These are phyloP conservation scores for Teleopsis dalmanni DNA, from an alignment of 1,140 invertebrate genomes.

Conservation along the genomic window DNA sequence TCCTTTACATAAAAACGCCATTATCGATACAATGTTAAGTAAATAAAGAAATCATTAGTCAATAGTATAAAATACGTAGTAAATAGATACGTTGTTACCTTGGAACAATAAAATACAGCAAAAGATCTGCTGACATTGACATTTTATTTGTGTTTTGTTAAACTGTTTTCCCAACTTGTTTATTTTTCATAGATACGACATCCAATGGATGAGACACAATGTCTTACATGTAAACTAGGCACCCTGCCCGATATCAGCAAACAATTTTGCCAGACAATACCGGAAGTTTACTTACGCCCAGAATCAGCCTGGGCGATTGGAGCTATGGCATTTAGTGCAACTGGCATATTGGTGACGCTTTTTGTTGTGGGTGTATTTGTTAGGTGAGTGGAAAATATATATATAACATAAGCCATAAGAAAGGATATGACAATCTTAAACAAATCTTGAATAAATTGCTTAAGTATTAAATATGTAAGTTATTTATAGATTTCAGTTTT, in stretches of 20 bases:
- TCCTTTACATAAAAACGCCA: no score
- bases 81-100: no score
- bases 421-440: no score
- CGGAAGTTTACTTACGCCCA: slow-evolving; percentile 73
- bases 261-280: slow-evolving; percentile 67
- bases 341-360: slow-evolving; percentile 69
- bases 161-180: neutral
- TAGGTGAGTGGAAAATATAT: slow-evolving; percentile 39
- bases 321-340: slow-evolving; percentile 71
- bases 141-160: neutral
- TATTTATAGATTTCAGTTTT: no score
- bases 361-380: slow-evolving; percentile 61
- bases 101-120: no score
- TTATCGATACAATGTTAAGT: no score
- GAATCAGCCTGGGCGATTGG: slow-evolving; percentile 83
- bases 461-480: no score
- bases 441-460: no score
- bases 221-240: slow-evolving; percentile 72
- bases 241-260: slow-evolving; percentile 71
- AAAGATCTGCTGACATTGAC: no score
- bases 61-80: no score
- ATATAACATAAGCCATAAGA: no score
- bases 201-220: slow-evolving; percentile 71
- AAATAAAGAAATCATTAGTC: no score
- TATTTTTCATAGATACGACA: slow-evolving; percentile 60